Percentiles rank a stretch among this genome's conserved stretches.
These are phyloP conservation scores for Drosophila athabasca DNA, from an alignment of 1,140 invertebrate genomes.

Conservation along the genomic window DNA sequence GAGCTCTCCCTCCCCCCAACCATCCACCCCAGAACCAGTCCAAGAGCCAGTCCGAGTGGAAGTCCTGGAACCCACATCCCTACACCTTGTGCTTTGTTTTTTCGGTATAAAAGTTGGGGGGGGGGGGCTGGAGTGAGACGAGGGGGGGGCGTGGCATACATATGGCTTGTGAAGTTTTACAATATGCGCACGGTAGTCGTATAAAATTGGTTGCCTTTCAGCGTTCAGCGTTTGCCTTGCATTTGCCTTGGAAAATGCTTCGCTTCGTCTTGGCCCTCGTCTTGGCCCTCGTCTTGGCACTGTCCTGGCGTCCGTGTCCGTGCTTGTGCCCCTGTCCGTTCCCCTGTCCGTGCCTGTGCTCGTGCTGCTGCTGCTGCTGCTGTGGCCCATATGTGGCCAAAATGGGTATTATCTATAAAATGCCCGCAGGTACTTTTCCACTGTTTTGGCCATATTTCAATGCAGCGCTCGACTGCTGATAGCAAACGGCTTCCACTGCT, in stretches of 20 bases:
- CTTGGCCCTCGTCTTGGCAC: not conserved
- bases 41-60: too few species aligned
- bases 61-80: not conserved
- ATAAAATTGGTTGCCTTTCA: conserved; percentile 64
- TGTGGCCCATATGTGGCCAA: conserved; percentile 33
- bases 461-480: conserved; percentile 68
- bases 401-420: conserved; percentile 79
- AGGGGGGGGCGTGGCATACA: conserved; percentile 22
- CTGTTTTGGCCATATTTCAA: conserved; percentile 75
- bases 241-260: conserved; percentile 58
- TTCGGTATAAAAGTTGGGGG: not conserved
- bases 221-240: conserved; percentile 31
- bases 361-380: not conserved
- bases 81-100: conserved; percentile 24
- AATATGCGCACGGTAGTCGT: conserved; percentile 57
- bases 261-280: conserved; percentile 25
- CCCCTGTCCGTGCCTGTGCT: not conserved
- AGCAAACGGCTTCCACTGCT: conserved; percentile 50
- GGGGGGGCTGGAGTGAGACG: not conserved
- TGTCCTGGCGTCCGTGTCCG: not conserved
- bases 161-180: conserved; percentile 62
- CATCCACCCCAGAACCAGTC: not conserved
- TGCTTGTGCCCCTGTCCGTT: not conserved
- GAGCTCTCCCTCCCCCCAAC: conserved; percentile 3
- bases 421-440: conserved; percentile 77